Evolutionary conservation across 2,113 vertebrate species (phyloP).

Genomic region (Podiceps cristatus): DNA sequence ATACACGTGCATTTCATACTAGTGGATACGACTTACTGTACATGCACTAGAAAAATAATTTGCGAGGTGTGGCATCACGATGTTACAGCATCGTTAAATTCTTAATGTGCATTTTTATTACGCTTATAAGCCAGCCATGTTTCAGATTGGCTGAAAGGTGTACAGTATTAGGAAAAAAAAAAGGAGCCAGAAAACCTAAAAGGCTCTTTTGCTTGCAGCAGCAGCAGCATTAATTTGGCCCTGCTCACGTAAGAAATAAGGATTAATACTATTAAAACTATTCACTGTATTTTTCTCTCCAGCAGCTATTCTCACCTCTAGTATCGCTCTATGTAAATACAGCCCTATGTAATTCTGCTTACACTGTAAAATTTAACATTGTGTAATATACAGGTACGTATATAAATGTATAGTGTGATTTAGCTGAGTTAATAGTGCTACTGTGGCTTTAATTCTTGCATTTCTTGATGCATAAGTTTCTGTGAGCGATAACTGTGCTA

Average conservation of each 20-base stretch:
- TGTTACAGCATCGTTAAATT: not conserved
- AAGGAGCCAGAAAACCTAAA: not conserved
- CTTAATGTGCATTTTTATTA: not conserved
- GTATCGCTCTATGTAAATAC: rapidly evolving
- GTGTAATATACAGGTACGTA: not conserved
- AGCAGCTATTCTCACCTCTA: not conserved
- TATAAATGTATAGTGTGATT: not conserved
- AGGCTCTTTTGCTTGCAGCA: not conserved
- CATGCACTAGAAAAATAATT: not conserved
- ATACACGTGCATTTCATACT: not conserved
- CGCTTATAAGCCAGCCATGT: not conserved
- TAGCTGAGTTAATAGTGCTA: not conserved
- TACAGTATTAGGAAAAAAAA: not conserved
- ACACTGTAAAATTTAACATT: not conserved
- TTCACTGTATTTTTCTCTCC: not conserved
- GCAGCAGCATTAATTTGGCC: not conserved
- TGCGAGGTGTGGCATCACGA: not conserved
- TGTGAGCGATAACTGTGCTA: not conserved
- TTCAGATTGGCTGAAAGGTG: not conserved
- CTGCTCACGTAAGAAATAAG: rapidly evolving
- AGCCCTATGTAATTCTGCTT: not conserved
- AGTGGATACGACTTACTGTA: not conserved
- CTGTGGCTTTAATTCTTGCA: not conserved
- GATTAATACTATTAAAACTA: not conserved
- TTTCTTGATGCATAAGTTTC: not conserved